These are phyloP conservation scores for Urosaurus nigricauda DNA, from an alignment of 2,797 vertebrate genomes.

Conservation along the genomic window DNA sequence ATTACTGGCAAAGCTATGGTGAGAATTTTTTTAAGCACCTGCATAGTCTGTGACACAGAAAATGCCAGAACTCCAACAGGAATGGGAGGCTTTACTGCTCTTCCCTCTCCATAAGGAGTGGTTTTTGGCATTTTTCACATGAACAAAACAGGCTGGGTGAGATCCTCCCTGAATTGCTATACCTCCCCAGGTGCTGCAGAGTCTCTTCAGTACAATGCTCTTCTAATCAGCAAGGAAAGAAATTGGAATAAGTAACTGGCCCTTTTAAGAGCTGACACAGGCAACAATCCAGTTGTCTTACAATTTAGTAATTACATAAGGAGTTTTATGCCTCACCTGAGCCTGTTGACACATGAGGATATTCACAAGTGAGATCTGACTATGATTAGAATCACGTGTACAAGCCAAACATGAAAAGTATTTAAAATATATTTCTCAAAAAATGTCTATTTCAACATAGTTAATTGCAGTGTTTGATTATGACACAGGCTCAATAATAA, in stretches of 20 bases:
- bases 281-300: not conserved
- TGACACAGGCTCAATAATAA: not conserved
- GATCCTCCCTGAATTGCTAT: no score
- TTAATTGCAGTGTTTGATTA: not conserved
- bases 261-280: not conserved
- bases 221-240: not conserved
- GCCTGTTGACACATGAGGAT: not conserved
- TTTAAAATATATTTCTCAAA: not conserved
- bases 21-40: constrained; percentile 26
- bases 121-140: not conserved
- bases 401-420: not conserved
- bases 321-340: not conserved
- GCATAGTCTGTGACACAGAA: not conserved
- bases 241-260: not conserved
- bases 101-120: not conserved
- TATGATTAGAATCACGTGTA: no score
- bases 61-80: not conserved
- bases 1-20: not conserved
- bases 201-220: not conserved
- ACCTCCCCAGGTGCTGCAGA: not conserved
- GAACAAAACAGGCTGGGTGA: not conserved
- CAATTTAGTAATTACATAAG: not conserved
- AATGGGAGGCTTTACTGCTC: not conserved
- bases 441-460: not conserved
- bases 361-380: not conserved